Evolutionary conservation across 2,113 vertebrate genomes (phyloP), one percentile per base, ranked within the genome.

Genomic region (Neogobius melanostomus): DNA sequence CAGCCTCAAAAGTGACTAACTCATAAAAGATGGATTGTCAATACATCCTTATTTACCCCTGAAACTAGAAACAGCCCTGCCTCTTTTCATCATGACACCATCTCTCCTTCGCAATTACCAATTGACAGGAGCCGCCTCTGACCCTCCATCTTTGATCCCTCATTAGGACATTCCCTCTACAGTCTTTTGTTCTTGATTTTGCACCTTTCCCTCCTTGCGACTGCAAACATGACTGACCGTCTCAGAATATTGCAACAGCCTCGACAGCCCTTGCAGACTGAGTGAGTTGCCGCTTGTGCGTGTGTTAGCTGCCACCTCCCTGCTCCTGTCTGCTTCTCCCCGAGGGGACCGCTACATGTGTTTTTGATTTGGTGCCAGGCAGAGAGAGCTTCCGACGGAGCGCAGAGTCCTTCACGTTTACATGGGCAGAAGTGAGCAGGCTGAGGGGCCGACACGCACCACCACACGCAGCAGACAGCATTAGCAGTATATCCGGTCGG

Each of bases 151-250:
- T 54, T 5, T 17, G 15, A 12, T 51, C 9, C 46, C 61, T 12
- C 11, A 11, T 65, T 44, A 60, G 21, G 62, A 5, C 43, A n/a
- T 49, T 28, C 7, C 48, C 61, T 7, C 14, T 16, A 51, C 42
- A 59, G 45, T 57, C 12, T 43, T 53, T 47, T 46, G 6, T 17
- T 68, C 54, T 56, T 47, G 8, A 10, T 7, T 71, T 57, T 43
- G 77, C 71, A 72, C 66, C 65, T 76, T 46, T 62, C 53, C 54
- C 46, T 80, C 28, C 75, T 72, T 36, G 43, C 53, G 11, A 17
- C 9, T 28, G 28, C 28, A 36, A 36, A 36, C 28, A 2, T 36
- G 28, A 36, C 28, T 36, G 28, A 36, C 28, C 28, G 28, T 5
- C 28, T 36, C 28, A 36, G 28, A 36, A 36, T 36, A 36, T 36